Base-by-base conservation (phyloP, 2,888 invertebrate genomes). In the Caenorhabditis doughertyi region DNA sequence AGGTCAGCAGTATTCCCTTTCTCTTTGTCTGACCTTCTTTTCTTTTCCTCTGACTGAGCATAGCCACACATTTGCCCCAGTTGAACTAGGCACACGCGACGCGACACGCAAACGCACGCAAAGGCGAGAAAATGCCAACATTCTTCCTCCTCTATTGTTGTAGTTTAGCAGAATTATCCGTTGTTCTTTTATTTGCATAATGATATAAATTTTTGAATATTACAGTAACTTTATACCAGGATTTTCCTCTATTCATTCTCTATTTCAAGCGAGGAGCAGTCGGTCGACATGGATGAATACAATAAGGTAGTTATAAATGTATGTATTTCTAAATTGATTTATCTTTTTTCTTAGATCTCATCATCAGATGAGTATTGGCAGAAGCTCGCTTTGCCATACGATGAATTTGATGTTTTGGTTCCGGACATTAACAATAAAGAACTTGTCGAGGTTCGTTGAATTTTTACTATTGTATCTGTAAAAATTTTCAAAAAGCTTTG, bases 381-480 rank as follows among this genome's bases (percentile, higher is more conserved):
- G 18, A 83, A 83, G 23, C 27, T 71, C 55, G 79, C 72, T 58
- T 9, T 72, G 16, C n/a, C n/a, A 2, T 85, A 85, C 62, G 65
- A 82, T 5, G 82, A 85, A 35, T 85, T 85, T 56, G 85, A 85
- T 72, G 71, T 85, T 64, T 39, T 81, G 62, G 27, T 85, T 9
- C 60, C 72, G 25, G 85, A 85, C 39, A 85, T 85, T 68, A 56
- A 84, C 70, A 55, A 85, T 32, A 70, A 53, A 60, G 79, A 79
- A 60, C 82, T 85, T 56, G 70, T 60, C 8, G 62, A 44, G 72
- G 72, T 72, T 18, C 2, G 79, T 29, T 74, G 13, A 68, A 77
- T 84, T 44, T 77, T 72, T 84, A 18, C 64, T 55, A 42, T 73
- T 84, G n/a, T 81, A 9, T 47, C 18, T 51, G 55, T 68, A 11